Conservation (phyloP, 2,113 vertebrate genomes). For the Columba livia region DNA sequence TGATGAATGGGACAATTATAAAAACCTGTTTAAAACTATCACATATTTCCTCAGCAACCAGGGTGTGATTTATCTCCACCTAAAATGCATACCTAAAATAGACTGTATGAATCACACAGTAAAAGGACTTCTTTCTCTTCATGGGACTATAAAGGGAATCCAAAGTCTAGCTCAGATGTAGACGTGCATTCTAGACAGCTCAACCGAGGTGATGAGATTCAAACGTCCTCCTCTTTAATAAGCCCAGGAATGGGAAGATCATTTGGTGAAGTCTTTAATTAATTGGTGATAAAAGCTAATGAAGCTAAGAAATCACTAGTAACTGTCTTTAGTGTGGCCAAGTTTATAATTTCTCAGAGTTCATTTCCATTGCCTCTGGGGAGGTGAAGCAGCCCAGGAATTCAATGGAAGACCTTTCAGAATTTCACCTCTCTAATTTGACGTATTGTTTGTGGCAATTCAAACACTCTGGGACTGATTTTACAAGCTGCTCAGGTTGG, state of each 20-base stretch:
- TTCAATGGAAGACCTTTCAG: neutral
- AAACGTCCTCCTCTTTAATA: neutral
- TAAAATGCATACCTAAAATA: neutral
- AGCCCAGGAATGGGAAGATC: neutral
- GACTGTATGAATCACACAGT: neutral
- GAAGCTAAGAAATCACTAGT: neutral
- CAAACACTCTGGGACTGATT: neutral
- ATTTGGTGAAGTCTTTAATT: conserved; percentile 59
- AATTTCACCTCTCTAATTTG: conserved; percentile 39
- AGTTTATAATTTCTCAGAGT: conserved; percentile 14
- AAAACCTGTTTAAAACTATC: conserved; percentile 15
- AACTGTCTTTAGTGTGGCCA: conserved; percentile 35
- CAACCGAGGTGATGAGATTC: neutral
- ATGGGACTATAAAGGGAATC: neutral
- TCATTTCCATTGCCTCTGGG: conserved; percentile 57
- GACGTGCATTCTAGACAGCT: neutral
- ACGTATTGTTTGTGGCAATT: neutral
- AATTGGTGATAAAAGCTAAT: conserved; percentile 62
- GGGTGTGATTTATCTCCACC: neutral
- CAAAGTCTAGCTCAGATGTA: neutral
- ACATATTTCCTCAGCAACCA: neutral
- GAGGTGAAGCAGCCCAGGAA: neutral
- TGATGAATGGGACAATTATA: neutral
- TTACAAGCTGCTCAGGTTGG: conserved; percentile 38
- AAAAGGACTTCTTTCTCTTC: neutral